Evolutionary conservation across 2,113 vertebrate genomes (phyloP), one percentile per base, ranked within the genome.

Genomic region (Mastomys natalensis): DNA sequence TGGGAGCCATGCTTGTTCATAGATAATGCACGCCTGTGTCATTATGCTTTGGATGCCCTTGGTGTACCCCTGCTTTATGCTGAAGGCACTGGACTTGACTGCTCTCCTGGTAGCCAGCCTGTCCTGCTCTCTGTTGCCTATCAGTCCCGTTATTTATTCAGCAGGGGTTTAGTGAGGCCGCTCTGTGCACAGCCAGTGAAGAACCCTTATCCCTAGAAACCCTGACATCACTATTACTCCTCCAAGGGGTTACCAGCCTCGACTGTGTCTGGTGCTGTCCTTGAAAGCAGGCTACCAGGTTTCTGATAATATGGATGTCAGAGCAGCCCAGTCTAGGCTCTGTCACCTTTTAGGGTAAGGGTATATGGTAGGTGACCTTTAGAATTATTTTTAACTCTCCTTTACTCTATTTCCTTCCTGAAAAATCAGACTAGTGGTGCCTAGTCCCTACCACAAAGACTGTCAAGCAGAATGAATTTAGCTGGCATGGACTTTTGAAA

Each of bases 11-110:
- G 5, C 62, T 85, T 1, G 81, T 53, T 53, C 16, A 45, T 3
- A 55, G 80, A 24, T 34, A 5, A 7, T 51, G 1, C 6, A 7
- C 16, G 55, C n/a, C 43, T 17, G 12, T 16, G 5, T 24, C 45
- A 11, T 60, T 34, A 0, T 0, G 7, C 40, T n/a, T 51, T 16
- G 19, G 45, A 64, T 60, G 88, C 37, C 43, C 5, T 26, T 0
- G 26, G 12, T 29, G 29, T 0, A 2, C 16, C 4, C 16, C 34
- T 12, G 45, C 31, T 58, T 13, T 5, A 4, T 22, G 2, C 0
- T 0, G 11, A 19, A 74, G 76, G 21, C 37, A 10, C 19, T 5
- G 15, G 53, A n/a, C 68, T 21, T 40, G 11, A 2, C 6, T 22
- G 55, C 40, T 78, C 19, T 73, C 34, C 17, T 31, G 31, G 4